Conservation (phyloP, 2,797 vertebrate genomes). For the Siniperca scherzeri region DNA sequence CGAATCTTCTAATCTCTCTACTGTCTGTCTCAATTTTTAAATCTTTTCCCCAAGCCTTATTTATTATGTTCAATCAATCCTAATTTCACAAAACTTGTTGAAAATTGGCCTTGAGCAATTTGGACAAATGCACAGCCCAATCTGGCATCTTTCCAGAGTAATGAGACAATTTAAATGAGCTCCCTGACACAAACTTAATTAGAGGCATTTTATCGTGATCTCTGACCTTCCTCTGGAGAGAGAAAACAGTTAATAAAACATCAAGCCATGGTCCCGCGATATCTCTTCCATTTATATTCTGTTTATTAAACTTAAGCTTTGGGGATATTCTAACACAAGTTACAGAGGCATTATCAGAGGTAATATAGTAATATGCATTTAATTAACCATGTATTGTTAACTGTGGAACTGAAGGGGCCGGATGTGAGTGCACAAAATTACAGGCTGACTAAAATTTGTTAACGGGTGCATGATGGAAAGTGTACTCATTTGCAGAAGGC, state of each 20-base stretch:
- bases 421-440: neutral
- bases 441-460: neutral
- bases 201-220: constrained; percentile 9
- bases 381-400: neutral
- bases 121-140: constrained; percentile 15
- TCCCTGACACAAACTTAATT: constrained; percentile 24
- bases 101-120: constrained; percentile 36
- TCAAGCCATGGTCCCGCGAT: neutral
- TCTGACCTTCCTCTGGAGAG: constrained; percentile 7
- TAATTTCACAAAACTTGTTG: constrained; percentile 24
- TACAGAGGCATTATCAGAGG: constrained; percentile 4
- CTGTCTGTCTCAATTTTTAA: neutral
- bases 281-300: neutral
- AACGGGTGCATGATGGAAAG: neutral
- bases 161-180: constrained; percentile 45
- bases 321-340: neutral
- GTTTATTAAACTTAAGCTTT: constrained; percentile 13
- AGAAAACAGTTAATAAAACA: constrained; percentile 7
- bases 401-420: neutral
- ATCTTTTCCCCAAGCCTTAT: neutral
- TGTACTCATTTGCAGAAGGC: neutral
- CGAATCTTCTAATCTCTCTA: neutral
- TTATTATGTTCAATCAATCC: constrained; percentile 14
- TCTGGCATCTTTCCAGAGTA: constrained; percentile 28
- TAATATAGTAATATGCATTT: constrained; percentile 5